Evolutionary conservation across 2,888 invertebrate species (phyloP).

Genomic region (Gandaritis pyraliata): DNA sequence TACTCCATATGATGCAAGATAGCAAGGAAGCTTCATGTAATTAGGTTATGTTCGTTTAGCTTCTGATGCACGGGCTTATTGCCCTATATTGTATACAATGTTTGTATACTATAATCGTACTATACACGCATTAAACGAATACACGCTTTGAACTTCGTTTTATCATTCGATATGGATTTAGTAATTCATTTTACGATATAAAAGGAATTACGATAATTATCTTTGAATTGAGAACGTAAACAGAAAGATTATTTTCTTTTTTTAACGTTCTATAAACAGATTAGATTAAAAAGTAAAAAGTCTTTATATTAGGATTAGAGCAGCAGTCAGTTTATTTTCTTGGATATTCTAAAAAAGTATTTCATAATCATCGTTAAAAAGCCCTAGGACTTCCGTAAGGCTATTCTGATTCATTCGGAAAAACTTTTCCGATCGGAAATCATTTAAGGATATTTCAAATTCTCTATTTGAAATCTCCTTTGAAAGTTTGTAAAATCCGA

Average conservation of each 20-base stretch:
- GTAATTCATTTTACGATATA: background rate
- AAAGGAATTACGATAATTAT: background rate
- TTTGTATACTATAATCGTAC: too few species aligned
- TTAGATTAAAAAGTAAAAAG: background rate
- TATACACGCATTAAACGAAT: slow-evolving; percentile 40
- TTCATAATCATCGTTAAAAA: too few species aligned
- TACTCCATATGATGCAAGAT: slow-evolving; percentile 13
- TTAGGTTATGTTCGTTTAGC: slow-evolving; percentile 57
- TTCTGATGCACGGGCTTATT: slow-evolving; percentile 43
- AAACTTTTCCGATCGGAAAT: too few species aligned
- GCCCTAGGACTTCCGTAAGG: too few species aligned
- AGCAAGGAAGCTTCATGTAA: slow-evolving; percentile 53
- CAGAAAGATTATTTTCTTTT: background rate
- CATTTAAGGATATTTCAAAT: too few species aligned
- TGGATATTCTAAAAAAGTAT: too few species aligned
- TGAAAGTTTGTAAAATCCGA: too few species aligned
- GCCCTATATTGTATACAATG: slow-evolving; percentile 37
- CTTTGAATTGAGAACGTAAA: background rate
- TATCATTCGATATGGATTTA: slow-evolving; percentile 12
- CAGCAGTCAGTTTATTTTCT: too few species aligned
- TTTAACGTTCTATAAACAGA: background rate
- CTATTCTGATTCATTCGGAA: too few species aligned
- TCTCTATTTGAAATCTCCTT: too few species aligned
- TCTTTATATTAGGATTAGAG: too few species aligned
- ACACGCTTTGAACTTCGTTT: slow-evolving; percentile 39